These are phyloP conservation scores for Periophthalmus magnuspinnatus DNA, from an alignment of 2,797 vertebrate species.

Conservation along the genomic window DNA sequence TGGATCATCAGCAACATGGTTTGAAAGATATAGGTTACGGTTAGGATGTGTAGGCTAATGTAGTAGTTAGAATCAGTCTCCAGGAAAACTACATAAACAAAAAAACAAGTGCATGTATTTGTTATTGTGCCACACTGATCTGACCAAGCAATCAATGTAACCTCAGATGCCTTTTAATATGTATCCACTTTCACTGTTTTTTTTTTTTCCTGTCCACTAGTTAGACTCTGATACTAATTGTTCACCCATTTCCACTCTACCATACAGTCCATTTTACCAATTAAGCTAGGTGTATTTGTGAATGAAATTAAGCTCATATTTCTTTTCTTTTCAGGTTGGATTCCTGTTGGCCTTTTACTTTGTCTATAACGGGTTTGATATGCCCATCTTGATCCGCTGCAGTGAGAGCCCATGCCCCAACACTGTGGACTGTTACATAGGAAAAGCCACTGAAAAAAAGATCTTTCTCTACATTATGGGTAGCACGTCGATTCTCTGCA, in stretches of 20 bases:
- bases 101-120: too few species aligned
- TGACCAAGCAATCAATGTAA: too few species aligned
- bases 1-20: too few species aligned
- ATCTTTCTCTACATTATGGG: constrained; percentile 87
- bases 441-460: constrained; percentile 86
- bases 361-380: constrained; percentile 82
- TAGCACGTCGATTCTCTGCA: constrained; percentile 82
- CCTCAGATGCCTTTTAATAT: too few species aligned
- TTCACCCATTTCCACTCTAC: neutral
- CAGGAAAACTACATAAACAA: too few species aligned
- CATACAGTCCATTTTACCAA: neutral
- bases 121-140: too few species aligned
- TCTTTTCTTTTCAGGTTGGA: constrained; percentile 45
- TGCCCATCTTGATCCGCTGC: constrained; percentile 81
- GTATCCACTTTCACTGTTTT: too few species aligned
- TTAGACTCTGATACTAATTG: too few species aligned
- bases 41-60: too few species aligned
- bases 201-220: too few species aligned
- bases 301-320: neutral
- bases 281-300: neutral
- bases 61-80: too few species aligned
- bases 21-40: too few species aligned
- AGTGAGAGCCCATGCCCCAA: constrained; percentile 82
- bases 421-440: constrained; percentile 84
- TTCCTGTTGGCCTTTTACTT: constrained; percentile 85